Base-by-base conservation (phyloP, 2,888 invertebrate species). In the Hydrotaea diabolus region DNA sequence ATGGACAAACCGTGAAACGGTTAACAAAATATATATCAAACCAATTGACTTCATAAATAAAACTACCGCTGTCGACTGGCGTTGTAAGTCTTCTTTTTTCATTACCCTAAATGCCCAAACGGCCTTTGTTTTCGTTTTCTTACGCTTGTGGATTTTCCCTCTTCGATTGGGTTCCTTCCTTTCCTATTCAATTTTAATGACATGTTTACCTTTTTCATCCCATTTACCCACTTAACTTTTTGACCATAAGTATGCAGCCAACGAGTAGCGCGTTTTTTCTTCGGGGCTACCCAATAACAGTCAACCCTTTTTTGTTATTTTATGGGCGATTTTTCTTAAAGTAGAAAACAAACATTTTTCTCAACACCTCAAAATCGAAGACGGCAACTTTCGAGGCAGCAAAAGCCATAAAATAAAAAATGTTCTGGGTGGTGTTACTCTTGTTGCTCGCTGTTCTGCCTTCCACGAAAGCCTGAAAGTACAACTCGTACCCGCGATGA, bases 171-270 rank as follows among this genome's bases (percentile, higher is more conserved):
- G 26, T 39, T 66, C 13, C 26, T 26, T 59, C 19, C 66, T 11
- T 59, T 26, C 15, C 46, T 15, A 46, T 69, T 46, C 21, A 46
- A 1, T 46, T 15, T 66, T 39, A 39, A 66, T 36, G 21, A 5
- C n/a, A 64, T 36, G 15, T 46, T 39, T 43, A 46, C 19, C 69
- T 43, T 39, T 31, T 17, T 36, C 43, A 21, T 59, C 46, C 59
- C 74, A 21, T 74, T 46, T 15, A 74, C 15, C 57, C 46, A 59
- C n/a, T 62, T 74, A 74, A 46, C 59, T 59, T 59, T 31, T 62
- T 62, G 74, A 17, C 74, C 59, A 62, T 62, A 31, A 31, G 31
- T 31, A 26, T 59, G 21, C 23, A 59, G 7, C 2, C 39, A 39
- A 55, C 21, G 21, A n/a, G 17, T 17, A 8, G 23, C 19, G 11